phyloP scores from a whole-genome alignment of 1,140 invertebrate genomes.

The Ptiloglossa arizonensis region DNA sequence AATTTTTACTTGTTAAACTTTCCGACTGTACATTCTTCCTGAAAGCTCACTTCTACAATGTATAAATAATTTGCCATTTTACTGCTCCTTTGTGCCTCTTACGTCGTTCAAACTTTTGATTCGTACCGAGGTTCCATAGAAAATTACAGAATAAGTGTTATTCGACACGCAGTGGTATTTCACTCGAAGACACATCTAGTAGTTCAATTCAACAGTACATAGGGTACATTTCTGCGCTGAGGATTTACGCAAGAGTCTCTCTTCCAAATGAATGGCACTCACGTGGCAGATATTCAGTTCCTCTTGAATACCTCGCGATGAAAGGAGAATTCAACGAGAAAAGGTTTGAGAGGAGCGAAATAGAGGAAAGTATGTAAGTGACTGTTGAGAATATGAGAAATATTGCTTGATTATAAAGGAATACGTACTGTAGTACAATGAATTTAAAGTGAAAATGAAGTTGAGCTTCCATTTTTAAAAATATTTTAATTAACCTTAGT shows the following conservation, averaged over 20 bases:
- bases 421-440: background rate
- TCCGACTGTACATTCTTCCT: too few species aligned
- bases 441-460: background rate
- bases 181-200: background rate
- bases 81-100: background rate
- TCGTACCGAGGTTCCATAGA: background rate
- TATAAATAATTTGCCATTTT: background rate
- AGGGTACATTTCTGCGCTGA: slow-evolving; percentile 24
- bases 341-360: slow-evolving; percentile 17
- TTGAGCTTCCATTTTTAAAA: background rate
- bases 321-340: slow-evolving; percentile 44
- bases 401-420: background rate
- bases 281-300: slow-evolving; percentile 50
- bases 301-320: slow-evolving; percentile 45
- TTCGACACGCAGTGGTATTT: background rate
- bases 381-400: slow-evolving; percentile 14
- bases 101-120: background rate
- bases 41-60: too few species aligned
- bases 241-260: slow-evolving; percentile 39
- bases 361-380: slow-evolving; percentile 18
- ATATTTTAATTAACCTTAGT: slow-evolving; percentile 16
- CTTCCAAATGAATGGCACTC: slow-evolving; percentile 38
- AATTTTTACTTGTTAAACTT: too few species aligned
- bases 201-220: slow-evolving; percentile 4
- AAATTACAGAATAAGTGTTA: background rate